Evolutionary conservation across 2,113 vertebrate genomes (phyloP), one percentile per base, ranked within the genome.

Genomic region (Rostratula benghalensis): DNA sequence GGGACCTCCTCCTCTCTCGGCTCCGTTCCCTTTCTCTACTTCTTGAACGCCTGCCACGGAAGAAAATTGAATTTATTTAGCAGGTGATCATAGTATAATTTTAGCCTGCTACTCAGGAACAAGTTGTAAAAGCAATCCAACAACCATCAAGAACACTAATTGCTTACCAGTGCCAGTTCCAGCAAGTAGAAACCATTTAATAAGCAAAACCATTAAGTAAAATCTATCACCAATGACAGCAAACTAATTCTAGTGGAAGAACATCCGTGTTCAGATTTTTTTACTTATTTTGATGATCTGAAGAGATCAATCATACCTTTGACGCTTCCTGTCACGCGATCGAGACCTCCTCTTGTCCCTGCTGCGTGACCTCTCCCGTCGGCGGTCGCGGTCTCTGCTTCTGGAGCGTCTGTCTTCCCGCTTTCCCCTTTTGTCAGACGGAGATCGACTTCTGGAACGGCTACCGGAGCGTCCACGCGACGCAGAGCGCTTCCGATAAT

Each of bases 401-500:
- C 99, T 91, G 11, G 98, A 99, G 3, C 98, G 97, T 13, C 98
- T 94, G 41, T 98, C 98, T 69, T 99, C 99, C 21, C 99, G 99
- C 61, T 99, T 99, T 27, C 98, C 98, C 89, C 99, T 98, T 90
- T 99, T 99, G 93, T 99, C 99, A 10, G 98, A 97, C 0, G 99
- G 99, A 51, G 99, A 99, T 1, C 99, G 99, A 67, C 99, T 99
- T 85, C 99, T 98, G 3, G 99, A 99, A 1, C 99, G 98, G 94
- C 98, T 99, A 3, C 98, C 99, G 0, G 99, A 99, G 24, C 99
- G 98, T 0, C 99, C 99, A 13, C 99, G 98, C 1, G 99, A 99
- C 0, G 99, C 96, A 0, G 99, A 99, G 13, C 99, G 98, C 82
- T 99, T 99, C 83, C 99, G 98, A 41, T 99, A 99, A 86, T 99